Base-by-base conservation (phyloP, 2,113 vertebrate genomes). In the Sapajus apella region DNA sequence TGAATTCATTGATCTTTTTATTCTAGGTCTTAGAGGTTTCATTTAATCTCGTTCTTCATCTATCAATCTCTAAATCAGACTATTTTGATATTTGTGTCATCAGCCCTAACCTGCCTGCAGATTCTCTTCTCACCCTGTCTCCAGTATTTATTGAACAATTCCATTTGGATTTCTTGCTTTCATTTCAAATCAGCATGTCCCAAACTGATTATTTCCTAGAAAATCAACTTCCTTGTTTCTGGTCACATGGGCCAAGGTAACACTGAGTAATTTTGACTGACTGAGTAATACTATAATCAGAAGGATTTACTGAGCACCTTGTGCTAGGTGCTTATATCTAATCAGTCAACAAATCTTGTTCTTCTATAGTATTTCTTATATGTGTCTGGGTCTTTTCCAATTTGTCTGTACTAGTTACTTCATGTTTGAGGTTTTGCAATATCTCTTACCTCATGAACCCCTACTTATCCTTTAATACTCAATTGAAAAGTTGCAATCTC, bases 201-300 rank as follows among this genome's bases (percentile, higher is more conserved):
- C 23, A 58, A 84, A 81, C 30, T 76, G 83, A 88, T 80, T 35
- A 50, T 52, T 72, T 75, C 30, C 64, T 45, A 58, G 61, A 97
- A 94, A 96, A 85, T 73, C 17, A 70, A 58, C 9, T 91, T 94
- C 72, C 37, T 92, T 86, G 27, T 86, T 75, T 50, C 45, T 50
- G 55, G 88, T 75, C 52, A 47, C 83, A 87, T 43, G 43, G 21
- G 32, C n/a, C n/a, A 88, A 94, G 2, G n/a, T 23, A 64, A 80
- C 77, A 32, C 77, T 75, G 82, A 66, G n/a, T 85, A 66, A 56
- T 87, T 94, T 64, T 81, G 45, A 86, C 2, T 84, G 16, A 43
- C 4, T 75, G 27, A 85, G 25, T 68, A n/a, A 52, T 25, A 55
- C 47, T 64, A 56, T 35, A 43, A 47, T 84, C 18, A 81, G 76